Conservation (phyloP, 2,797 vertebrate species). For the Clarias platycephalus region DNA sequence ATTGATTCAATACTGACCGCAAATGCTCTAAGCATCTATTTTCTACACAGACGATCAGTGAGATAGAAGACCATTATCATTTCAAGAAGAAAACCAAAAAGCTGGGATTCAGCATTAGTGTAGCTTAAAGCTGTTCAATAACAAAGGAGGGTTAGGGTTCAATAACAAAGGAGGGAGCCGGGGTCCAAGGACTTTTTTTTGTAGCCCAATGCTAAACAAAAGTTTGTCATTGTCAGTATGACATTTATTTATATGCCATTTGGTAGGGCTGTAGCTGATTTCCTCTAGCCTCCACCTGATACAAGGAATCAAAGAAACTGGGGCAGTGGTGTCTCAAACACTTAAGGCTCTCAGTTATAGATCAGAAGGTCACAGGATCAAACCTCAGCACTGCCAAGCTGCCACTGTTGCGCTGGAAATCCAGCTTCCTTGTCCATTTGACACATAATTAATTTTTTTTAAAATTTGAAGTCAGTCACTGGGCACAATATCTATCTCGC, state of each 20-base stretch:
- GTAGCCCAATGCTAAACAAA: background rate
- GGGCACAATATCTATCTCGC: background rate
- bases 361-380: no score
- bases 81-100: slow-evolving; percentile 2
- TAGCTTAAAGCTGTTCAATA: background rate
- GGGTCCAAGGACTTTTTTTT: background rate
- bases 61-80: background rate
- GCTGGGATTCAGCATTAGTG: background rate
- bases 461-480: background rate
- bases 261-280: background rate
- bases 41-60: background rate
- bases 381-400: no score
- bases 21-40: background rate
- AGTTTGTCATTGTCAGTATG: background rate
- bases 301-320: background rate
- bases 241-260: background rate
- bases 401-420: no score
- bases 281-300: background rate
- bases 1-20: background rate
- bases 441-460: no score
- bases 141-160: background rate
- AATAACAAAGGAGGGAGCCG: background rate
- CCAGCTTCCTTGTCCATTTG: no score
- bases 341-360: background rate
- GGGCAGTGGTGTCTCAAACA: background rate